Base-by-base conservation (phyloP, 2,797 vertebrate genomes). In the Myotis findleyi region DNA sequence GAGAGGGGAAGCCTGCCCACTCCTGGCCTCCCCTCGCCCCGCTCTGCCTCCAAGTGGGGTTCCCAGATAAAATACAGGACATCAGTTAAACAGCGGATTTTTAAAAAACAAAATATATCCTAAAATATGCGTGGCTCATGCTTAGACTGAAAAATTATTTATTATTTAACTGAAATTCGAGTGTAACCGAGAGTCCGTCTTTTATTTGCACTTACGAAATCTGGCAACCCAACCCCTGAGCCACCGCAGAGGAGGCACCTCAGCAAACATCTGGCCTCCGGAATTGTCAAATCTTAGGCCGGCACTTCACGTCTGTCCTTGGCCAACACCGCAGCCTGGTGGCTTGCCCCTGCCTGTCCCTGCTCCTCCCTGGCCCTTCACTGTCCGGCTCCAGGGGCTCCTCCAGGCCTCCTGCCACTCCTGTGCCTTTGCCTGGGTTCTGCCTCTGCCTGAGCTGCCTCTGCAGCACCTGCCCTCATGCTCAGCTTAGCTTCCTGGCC, bases 381-480 rank as follows among this genome's bases (percentile, higher is more conserved):
- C 41, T 36, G 13, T 44, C 30, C 0, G 7, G 57, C 47, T 23
- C 49, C 8, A 47, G 41, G 1, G 38, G 62, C 20, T 30, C 55
- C 38, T 36, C 36, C 69, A 17, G 8, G 41, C 68, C 68, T 82
- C 41, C 44, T 36, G 3, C 20, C 53, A 20, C 10, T 10, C 21
- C 27, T 7, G 7, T 18, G 47, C 33, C 64, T 80, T 87, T 23
- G 72, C 59, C 41, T 14, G 25, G 0, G 14, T 14, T 1, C 16
- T 3, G 1, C 66, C 30, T n/a, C 10, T 30, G 17, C 38, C 36
- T 13, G 4, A 33, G n/a, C 2, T 0, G 5, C 41, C 17, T 41
- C 18, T 1, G 5, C 21, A 21, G 5, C 13, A 18, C 9, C 10
- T 2, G 30, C 16, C 4, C 2, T 6, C 6, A 2, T 0, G 1